Evolutionary conservation across 2,113 vertebrate genomes (phyloP).

Genomic region (Leptocoma aspasia): DNA sequence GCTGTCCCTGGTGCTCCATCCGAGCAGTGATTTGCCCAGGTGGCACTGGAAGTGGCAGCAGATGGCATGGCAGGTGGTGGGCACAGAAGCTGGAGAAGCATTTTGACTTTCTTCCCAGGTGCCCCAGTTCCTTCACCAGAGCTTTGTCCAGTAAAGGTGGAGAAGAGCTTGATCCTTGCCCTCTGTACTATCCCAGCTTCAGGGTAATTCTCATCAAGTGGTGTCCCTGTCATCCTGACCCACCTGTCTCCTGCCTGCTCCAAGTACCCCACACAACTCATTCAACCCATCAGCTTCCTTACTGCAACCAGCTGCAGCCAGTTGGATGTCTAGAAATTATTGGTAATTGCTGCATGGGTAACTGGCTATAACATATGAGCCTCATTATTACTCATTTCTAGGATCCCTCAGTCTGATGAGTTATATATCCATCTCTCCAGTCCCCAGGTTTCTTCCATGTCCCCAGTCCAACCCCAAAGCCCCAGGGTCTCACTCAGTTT

Average conservation of each 20-base stretch:
- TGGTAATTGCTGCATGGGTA: not conserved
- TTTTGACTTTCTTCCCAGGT: not conserved
- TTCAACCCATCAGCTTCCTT: not conserved
- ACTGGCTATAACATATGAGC: not conserved
- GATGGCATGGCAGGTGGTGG: conserved; percentile 53
- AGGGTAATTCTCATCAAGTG: not conserved
- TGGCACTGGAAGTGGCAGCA: conserved; percentile 28
- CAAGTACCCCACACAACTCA: not conserved
- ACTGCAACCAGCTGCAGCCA: not conserved
- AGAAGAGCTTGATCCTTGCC: not conserved
- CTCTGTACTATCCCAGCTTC: not conserved
- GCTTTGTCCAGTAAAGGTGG: not conserved
- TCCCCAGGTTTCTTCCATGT: not conserved
- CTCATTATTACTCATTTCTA: not conserved
- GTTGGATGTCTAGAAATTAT: not conserved
- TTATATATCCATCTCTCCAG: not conserved
- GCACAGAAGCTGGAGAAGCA: not conserved
- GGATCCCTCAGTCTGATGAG: not conserved
- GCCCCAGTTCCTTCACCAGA: conserved; percentile 1
- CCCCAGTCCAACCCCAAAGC: not conserved
- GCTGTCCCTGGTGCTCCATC: not conserved
- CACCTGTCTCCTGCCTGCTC: not conserved
- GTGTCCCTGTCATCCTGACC: not conserved
- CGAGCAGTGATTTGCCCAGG: not conserved
- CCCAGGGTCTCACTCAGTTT: not conserved